phyloP scores from a whole-genome alignment of 2,113 vertebrate genomes.

The Ancistrus triradiatus region DNA sequence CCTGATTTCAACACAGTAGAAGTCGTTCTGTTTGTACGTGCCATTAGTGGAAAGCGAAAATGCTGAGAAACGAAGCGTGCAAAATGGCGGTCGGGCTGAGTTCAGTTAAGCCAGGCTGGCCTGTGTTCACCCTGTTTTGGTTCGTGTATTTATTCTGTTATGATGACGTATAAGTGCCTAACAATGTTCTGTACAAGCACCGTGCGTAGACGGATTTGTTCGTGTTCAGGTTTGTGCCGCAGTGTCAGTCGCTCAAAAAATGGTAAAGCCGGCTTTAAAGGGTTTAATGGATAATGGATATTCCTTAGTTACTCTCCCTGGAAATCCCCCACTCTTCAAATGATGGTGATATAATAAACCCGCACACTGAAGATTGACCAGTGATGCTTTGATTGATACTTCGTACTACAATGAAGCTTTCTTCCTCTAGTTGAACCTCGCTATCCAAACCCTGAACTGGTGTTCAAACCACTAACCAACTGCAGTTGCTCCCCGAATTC shows the following conservation, averaged over 20 bases:
- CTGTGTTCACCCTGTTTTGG: constrained; percentile 14
- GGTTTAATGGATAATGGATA: neutral
- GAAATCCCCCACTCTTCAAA: no score
- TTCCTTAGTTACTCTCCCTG: no score
- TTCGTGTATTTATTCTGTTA: constrained; percentile 29
- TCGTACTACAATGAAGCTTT: no score
- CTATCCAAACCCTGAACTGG: no score
- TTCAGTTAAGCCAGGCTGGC: constrained; percentile 18
- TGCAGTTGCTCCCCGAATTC: no score
- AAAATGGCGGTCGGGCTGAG: constrained; percentile 3
- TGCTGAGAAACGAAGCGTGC: constrained; percentile 5
- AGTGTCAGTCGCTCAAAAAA: constrained; percentile 17
- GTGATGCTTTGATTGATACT: no score
- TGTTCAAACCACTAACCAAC: no score
- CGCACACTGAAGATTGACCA: no score
- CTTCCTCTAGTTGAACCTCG: no score
- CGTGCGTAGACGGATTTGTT: constrained; percentile 18
- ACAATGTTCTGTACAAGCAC: constrained; percentile 28
- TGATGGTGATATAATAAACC: no score
- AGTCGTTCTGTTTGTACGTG: constrained; percentile 34
- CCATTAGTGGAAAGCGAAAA: constrained; percentile 10
- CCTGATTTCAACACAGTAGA: constrained; percentile 16
- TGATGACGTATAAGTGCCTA: constrained; percentile 40
- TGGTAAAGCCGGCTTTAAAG: neutral
- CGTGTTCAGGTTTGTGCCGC: constrained; percentile 20